A percentile compares a stretch with the other conserved stretches of the same genome.
These are phyloP conservation scores for Potorous gilbertii DNA, from an alignment of 2,797 vertebrate genomes.

Conservation along the genomic window DNA sequence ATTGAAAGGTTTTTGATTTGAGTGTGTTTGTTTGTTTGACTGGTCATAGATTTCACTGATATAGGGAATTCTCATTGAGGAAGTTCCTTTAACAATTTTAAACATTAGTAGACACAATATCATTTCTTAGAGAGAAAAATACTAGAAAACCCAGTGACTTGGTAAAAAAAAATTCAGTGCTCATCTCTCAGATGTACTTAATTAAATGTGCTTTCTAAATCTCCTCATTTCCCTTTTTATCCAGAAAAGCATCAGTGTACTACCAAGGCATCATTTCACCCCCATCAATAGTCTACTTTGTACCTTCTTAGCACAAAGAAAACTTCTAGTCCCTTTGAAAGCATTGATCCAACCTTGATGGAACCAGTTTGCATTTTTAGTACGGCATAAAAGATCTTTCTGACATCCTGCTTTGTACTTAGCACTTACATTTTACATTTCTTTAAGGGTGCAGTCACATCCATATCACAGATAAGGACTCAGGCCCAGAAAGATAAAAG, in stretches of 20 bases:
- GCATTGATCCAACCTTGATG: neutral
- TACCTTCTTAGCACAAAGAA: slow-evolving; percentile 3
- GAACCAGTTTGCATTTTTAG: neutral
- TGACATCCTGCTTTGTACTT: neutral
- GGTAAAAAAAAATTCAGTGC: neutral
- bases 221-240: neutral
- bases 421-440: slow-evolving; percentile 1
- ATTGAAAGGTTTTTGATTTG: neutral
- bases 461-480: neutral
- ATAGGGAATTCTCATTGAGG: neutral
- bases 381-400: neutral
- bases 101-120: neutral
- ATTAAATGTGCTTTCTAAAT: neutral
- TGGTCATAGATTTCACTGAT: neutral
- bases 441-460: neutral
- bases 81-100: neutral
- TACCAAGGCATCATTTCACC: neutral
- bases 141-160: neutral
- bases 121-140: neutral
- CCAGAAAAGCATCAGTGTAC: neutral
- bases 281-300: neutral
- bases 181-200: neutral
- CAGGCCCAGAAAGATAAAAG: neutral
- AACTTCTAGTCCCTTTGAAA: neutral
- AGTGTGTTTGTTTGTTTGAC: neutral